These are phyloP conservation scores for Luffia ferchaultella DNA, from an alignment of 2,888 invertebrate species.

Conservation along the genomic window DNA sequence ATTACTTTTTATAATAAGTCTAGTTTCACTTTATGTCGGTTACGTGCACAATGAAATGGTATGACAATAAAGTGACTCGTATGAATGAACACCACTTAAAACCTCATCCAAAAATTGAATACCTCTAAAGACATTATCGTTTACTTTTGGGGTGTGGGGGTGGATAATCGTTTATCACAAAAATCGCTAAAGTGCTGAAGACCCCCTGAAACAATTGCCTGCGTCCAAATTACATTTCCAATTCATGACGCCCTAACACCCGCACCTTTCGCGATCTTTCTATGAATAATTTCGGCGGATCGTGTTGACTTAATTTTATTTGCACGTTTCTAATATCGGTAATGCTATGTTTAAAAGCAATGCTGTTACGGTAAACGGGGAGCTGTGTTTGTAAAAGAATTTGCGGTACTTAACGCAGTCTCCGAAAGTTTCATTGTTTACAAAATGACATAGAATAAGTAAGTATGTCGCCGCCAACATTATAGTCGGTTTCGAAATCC, in stretches of 20 bases:
- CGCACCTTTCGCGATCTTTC: constrained; percentile 19
- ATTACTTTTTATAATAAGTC: too few relatives aligned
- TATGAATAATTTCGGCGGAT: constrained; percentile 53
- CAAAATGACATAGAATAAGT: too few relatives aligned
- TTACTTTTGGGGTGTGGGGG: background rate
- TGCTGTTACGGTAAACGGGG: background rate
- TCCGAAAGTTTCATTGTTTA: too few relatives aligned
- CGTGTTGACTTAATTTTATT: constrained; percentile 66
- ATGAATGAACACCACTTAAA: too few relatives aligned
- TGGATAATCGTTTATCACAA: background rate
- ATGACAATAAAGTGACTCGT: too few relatives aligned
- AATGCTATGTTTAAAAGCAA: background rate
- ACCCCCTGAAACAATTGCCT: constrained; percentile 38
- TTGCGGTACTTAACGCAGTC: too few relatives aligned
- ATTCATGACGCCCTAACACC: constrained; percentile 38
- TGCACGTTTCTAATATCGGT: constrained; percentile 11
- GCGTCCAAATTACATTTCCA: constrained; percentile 60
- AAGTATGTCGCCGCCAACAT: too few relatives aligned
- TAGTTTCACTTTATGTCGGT: too few relatives aligned
- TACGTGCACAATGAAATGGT: too few relatives aligned
- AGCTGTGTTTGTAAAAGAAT: background rate
- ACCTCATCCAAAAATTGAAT: too few relatives aligned
- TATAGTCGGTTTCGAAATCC: too few relatives aligned
- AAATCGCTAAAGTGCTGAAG: background rate
- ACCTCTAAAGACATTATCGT: too few relatives aligned